Base-by-base conservation (phyloP, 2,888 invertebrate species). In the Aporophyla lueneburgensis region DNA sequence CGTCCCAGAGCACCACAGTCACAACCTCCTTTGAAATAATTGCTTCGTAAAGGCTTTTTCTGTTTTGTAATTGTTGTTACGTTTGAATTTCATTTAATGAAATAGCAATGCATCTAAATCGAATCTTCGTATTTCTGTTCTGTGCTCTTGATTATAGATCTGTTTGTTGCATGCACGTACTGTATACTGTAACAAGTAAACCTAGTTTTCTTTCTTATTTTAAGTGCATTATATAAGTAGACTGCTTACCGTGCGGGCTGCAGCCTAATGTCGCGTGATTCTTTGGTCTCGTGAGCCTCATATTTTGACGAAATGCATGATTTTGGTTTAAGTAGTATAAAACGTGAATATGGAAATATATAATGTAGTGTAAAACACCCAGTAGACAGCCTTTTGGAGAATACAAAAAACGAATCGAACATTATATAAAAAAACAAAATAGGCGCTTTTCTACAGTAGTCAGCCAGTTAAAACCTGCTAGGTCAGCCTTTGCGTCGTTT, bases 221-320 rank as follows among this genome's bases (percentile, higher is more conserved):
- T 24, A 6, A 63, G 21, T 14, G 21, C 19, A 12, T 43, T 14
- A 19, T 19, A 4, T 16, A 59, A 2, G 21, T 54, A 40, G 27
- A 21, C 40, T 24, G 7, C 21, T 1, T 27, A 43, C 27, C 16
- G 27, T 21, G 24, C 5, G 3, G 19, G 19, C 43, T 49, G 43
- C 2, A 27, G 21, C 21, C 9, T 24, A 24, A 51, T 24, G 27
- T 59, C 49, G 40, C 74, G 61, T 74, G 66, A 66, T 53, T 27
- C 46, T n/a, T 66, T 43, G 24, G 61, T 76, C 71, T 69, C 77
- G 68, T 71, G 67, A 75, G 59, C 63, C 69, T 70, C 58, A 61
- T 62, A 65, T 56, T 76, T 66, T 27, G 27, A 74, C 19, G 43
- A 61, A 75, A 80, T 71, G 72, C 67, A 66, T 63, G 61, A 75